Percentiles rank a stretch among this genome's conserved stretches.
These are phyloP conservation scores for Rhincodon typus DNA, from an alignment of 2,797 vertebrate genomes.

Conservation along the genomic window DNA sequence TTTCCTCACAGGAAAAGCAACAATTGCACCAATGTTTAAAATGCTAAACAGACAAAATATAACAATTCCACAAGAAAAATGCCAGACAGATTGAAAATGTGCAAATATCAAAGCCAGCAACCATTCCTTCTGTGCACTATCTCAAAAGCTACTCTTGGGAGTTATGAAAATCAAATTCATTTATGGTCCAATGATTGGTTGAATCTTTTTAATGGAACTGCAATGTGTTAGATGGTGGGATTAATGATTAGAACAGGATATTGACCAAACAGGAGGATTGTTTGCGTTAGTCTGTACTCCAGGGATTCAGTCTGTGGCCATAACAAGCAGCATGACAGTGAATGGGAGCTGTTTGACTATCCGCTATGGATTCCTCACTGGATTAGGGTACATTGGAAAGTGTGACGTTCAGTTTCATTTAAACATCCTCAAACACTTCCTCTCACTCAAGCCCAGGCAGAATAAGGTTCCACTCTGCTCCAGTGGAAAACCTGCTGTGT, in stretches of 20 bases:
- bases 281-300: not conserved
- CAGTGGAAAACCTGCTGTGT: not conserved
- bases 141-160: not conserved
- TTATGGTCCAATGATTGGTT: not conserved
- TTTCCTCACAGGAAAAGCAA: not conserved
- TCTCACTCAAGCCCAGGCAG: not conserved
- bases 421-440: not conserved
- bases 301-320: not conserved
- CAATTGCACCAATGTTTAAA: not conserved
- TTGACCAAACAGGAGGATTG: not conserved
- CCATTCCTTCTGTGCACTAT: not conserved
- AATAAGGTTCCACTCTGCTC: not conserved
- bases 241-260: not conserved
- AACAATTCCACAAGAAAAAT: not conserved
- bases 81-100: not conserved
- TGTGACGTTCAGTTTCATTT: not conserved
- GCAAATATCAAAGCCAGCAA: not conserved
- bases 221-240: not conserved
- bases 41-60: conserved; percentile 7
- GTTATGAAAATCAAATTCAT: not conserved
- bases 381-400: not conserved
- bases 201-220: not conserved
- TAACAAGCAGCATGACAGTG: not conserved
- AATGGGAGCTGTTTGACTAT: not conserved
- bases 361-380: not conserved